Conservation (phyloP, 2,888 invertebrate genomes). For the Diadegma fenestrale region DNA sequence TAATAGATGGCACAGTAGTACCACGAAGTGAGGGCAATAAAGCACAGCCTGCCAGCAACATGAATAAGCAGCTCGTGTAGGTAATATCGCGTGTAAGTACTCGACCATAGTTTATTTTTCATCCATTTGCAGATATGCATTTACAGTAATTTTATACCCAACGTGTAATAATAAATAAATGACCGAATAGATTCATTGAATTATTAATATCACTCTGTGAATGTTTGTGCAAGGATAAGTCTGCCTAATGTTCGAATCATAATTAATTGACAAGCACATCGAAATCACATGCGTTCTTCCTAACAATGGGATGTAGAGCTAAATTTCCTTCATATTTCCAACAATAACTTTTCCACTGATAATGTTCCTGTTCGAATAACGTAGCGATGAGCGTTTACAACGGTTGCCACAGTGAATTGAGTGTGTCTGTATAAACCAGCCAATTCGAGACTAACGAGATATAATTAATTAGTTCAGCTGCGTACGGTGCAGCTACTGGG, state of each 20-base stretch:
- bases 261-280: not conserved
- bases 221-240: not conserved
- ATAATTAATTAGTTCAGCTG: not conserved
- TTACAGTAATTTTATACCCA: conserved; percentile 1
- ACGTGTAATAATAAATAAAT: conserved; percentile 9
- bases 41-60: conserved; percentile 33
- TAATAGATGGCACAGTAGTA: conserved; percentile 43
- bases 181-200: conserved; percentile 11
- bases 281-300: no score
- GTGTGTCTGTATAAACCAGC: not conserved
- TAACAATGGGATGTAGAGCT: no score
- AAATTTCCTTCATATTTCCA: no score
- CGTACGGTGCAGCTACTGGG: not conserved
- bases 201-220: not conserved
- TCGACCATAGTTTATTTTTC: conserved; percentile 18
- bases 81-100: conserved; percentile 44
- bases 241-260: not conserved
- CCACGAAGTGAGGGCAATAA: conserved; percentile 50
- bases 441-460: not conserved
- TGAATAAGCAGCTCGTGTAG: conserved; percentile 36
- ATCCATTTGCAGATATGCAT: not conserved
- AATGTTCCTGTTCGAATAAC: not conserved
- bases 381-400: not conserved
- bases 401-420: not conserved
- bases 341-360: not conserved